Base-by-base conservation (phyloP, 64 coral and sea anemone species). In the Montipora sp. region DNA sequence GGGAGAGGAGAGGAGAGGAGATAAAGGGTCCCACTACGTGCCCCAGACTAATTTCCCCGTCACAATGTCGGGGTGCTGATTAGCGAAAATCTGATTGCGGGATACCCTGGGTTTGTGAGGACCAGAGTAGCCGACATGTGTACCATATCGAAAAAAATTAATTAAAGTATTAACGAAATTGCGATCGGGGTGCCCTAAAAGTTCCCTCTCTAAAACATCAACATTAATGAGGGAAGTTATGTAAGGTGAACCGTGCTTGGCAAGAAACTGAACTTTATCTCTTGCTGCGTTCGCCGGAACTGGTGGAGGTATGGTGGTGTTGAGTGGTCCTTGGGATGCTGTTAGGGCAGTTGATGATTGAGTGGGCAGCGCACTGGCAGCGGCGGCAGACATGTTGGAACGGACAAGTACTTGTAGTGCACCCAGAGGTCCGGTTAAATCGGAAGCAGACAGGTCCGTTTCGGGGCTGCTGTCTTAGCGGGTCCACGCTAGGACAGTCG, bases 41-140 rank as follows among this genome's bases (percentile, higher is more conserved):
- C 55, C 84, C 84, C 47, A 88, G 16, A 2, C 47, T n/a, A 53
- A 88, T 69, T 44, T 88, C 84, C 47, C n/a, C n/a, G 61, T 47
- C 8, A 88, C 65, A 1, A 88, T 20, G 18, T 49, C 12, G 11
- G 84, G 85, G 13, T 88, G 85, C 7, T 73, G 9, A 1, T 2
- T 13, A 8, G 69, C 85, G 20, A 69, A 88, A 53, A 70, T n/a
- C 15, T 75, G 67, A 13, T 88, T 88, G 20, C 2, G 22, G 11
- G 85, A 70, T 10, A 75, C 63, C 57, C 85, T 10, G 48, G 68
- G n/a, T 18, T 16, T n/a, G 10, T 55, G 11, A 5, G 45, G 43
- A 24, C 85, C 85, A 48, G 55, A 21, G 71, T 49, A 88, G 20
- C 85, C 68, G 5, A 88, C 19, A 36, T 36, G 20, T 53, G 70